These are phyloP conservation scores for Cyanoliseus patagonus DNA, from an alignment of 2,113 vertebrate species.

Conservation along the genomic window DNA sequence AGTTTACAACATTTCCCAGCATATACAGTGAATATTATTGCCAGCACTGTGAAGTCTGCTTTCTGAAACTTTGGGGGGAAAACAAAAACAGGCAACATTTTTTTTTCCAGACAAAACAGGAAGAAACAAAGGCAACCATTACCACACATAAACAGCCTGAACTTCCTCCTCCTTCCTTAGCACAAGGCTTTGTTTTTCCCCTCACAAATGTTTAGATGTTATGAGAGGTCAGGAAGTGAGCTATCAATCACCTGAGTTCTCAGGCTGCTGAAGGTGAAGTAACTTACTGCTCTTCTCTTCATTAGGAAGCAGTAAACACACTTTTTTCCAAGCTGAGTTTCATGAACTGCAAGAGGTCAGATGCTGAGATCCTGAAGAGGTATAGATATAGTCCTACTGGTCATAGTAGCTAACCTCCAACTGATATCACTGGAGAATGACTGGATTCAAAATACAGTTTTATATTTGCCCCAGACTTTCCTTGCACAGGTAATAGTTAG, in stretches of 20 bases:
- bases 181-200: slow-evolving; percentile 12
- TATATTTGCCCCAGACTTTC: not conserved
- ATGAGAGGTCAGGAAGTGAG: not conserved
- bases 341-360: not conserved
- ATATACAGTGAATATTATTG: not conserved
- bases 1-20: not conserved
- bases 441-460: not conserved
- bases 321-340: not conserved
- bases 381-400: not conserved
- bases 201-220: not conserved
- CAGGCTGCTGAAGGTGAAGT: not conserved
- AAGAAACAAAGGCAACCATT: slow-evolving; percentile 61
- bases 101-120: not conserved
- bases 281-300: not conserved
- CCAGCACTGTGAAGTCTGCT: not conserved
- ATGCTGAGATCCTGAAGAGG: not conserved
- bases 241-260: not conserved
- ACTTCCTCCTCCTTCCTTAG: slow-evolving; percentile 31
- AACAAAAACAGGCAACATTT: not conserved
- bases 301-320: not conserved
- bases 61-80: not conserved
- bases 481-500: not conserved
- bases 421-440: not conserved
- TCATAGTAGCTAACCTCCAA: not conserved
- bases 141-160: slow-evolving; percentile 30